Percentiles rank a stretch among this genome's conserved stretches.
These are phyloP conservation scores for Brachionus paranguensis DNA, from an alignment of 1,140 invertebrate genomes.

Conservation along the genomic window DNA sequence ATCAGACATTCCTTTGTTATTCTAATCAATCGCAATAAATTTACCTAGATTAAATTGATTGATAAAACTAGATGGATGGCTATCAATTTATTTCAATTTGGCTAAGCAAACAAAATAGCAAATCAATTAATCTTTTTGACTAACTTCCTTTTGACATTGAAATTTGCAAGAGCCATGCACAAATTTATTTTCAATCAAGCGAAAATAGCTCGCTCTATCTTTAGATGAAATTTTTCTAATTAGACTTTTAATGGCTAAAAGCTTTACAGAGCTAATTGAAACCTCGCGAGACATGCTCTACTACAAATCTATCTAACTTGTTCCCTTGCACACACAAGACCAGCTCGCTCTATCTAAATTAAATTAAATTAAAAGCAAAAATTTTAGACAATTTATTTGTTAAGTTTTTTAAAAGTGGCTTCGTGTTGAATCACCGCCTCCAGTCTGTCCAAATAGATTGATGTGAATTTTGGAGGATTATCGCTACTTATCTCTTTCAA, in stretches of 20 bases:
- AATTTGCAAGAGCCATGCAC: not conserved
- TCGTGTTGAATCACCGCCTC: too few relatives aligned
- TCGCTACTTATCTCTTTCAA: too few relatives aligned
- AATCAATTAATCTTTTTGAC: constrained; percentile 14
- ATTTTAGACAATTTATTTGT: too few relatives aligned
- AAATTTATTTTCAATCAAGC: not conserved
- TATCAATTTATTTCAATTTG: not conserved
- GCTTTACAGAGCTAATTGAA: not conserved
- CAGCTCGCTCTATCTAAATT: too few relatives aligned
- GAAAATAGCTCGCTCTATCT: not conserved
- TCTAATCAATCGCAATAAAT: not conserved
- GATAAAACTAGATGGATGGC: not conserved
- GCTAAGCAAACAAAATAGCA: not conserved
- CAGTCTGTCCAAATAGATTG: too few relatives aligned
- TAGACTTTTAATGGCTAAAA: not conserved
- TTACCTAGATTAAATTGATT: not conserved
- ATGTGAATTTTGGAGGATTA: too few relatives aligned
- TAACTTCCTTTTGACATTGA: constrained; percentile 13
- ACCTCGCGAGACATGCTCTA: not conserved
- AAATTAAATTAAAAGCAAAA: too few relatives aligned
- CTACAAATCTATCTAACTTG: too few relatives aligned
- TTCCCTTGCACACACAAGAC: too few relatives aligned
- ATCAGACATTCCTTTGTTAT: constrained; percentile 11
- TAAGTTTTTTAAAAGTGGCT: too few relatives aligned
- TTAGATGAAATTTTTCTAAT: not conserved